phyloP scores from a whole-genome alignment of 2,888 invertebrate species.

The Lycaena phlaeas region DNA sequence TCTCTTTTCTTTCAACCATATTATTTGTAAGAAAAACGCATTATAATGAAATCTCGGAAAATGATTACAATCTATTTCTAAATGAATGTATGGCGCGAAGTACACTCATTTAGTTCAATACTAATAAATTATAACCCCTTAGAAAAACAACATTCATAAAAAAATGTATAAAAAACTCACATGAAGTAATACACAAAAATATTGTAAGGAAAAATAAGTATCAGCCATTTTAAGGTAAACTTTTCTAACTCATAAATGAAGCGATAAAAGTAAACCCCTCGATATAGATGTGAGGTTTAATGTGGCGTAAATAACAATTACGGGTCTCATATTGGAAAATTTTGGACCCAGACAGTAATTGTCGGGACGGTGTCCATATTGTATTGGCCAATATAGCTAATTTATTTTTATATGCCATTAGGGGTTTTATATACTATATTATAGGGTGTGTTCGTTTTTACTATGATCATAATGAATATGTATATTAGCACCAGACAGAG shows the following conservation, averaged over 20 bases:
- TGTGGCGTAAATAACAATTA: conserved; percentile 67
- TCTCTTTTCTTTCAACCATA: too few relatives aligned
- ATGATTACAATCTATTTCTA: too few relatives aligned
- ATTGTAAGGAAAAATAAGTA: too few relatives aligned
- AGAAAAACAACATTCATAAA: too few relatives aligned
- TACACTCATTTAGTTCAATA: too few relatives aligned
- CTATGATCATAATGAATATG: background rate
- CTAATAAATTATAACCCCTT: too few relatives aligned
- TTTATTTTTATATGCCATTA: conserved; percentile 53
- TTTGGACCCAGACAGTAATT: conserved; percentile 49
- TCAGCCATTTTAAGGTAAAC: conserved; percentile 4
- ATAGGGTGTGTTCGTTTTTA: conserved; percentile 9
- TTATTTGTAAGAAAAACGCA: too few relatives aligned
- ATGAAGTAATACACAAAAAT: too few relatives aligned
- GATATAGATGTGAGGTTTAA: conserved; percentile 38
- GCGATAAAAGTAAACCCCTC: conserved; percentile 35
- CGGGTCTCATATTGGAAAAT: conserved; percentile 43
- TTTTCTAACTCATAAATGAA: conserved; percentile 32
- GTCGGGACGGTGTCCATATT: conserved; percentile 29
- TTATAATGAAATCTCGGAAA: too few relatives aligned
- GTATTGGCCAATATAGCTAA: conserved; percentile 51
- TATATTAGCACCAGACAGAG: background rate
- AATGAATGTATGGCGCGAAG: too few relatives aligned
- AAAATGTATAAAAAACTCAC: too few relatives aligned
- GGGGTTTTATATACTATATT: too few relatives aligned